Conservation (phyloP, 1,140 invertebrate species). For the Eubasilissa regina region DNA sequence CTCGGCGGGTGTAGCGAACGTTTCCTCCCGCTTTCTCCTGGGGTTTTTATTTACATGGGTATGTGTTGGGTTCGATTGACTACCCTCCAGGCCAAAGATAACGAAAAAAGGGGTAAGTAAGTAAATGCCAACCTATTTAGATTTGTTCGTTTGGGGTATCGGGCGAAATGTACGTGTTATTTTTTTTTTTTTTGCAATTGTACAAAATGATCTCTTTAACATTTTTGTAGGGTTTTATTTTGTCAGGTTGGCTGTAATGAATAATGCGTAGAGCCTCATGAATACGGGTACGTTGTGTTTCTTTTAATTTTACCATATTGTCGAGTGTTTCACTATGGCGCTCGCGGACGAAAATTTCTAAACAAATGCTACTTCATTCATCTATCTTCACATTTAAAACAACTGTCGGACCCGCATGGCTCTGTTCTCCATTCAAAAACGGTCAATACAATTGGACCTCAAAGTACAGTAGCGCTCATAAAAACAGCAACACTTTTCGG, state of each 20-base stretch:
- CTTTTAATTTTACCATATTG: neutral
- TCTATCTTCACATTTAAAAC: conserved; percentile 11
- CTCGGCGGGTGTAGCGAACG: conserved; percentile 1
- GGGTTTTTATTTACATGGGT: conserved; percentile 45
- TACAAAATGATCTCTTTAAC: conserved; percentile 2
- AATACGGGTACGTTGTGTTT: conserved; percentile 18
- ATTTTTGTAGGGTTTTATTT: conserved; percentile 21
- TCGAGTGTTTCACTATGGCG: conserved; percentile 21
- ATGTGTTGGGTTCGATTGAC: conserved; percentile 39
- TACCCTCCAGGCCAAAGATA: conserved; percentile 34
- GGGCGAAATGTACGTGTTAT: neutral
- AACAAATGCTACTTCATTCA: conserved; percentile 32
- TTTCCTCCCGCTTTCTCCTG: conserved; percentile 34
- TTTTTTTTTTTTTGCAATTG: neutral
- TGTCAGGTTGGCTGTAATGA: neutral
- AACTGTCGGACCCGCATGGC: conserved; percentile 23
- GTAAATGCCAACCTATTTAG: conserved; percentile 45
- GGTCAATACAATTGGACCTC: conserved; percentile 27
- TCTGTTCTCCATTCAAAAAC: conserved; percentile 1
- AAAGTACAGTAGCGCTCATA: conserved; percentile 2
- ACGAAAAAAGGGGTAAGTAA: conserved; percentile 49
- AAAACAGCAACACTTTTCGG: conserved; percentile 2
- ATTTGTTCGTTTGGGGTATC: neutral
- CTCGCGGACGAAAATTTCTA: conserved; percentile 7
- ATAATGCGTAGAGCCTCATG: neutral